These are phyloP conservation scores for Homarus americanus DNA, from an alignment of 1,140 invertebrate genomes.

Conservation along the genomic window DNA sequence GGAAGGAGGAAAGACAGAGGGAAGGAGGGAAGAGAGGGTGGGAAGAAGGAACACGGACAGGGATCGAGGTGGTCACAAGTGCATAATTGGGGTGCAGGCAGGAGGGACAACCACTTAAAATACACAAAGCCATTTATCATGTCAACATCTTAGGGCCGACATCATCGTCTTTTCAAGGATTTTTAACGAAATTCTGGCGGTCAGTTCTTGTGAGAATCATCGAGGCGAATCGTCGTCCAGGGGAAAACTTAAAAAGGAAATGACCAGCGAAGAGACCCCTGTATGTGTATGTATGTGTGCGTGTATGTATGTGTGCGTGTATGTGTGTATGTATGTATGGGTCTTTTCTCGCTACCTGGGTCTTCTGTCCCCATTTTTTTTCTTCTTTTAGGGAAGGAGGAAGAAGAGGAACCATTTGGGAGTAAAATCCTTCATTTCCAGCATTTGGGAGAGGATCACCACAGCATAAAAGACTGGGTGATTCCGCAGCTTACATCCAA, in stretches of 20 bases:
- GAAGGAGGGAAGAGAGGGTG: not conserved
- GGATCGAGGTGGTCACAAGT: constrained; percentile 33
- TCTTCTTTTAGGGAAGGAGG: no score
- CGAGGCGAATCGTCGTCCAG: not conserved
- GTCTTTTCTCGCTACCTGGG: no score
- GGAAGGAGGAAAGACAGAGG: not conserved
- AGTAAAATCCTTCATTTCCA: no score
- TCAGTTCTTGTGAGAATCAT: constrained; percentile 41
- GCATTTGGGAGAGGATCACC: no score
- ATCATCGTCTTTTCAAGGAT: constrained; percentile 50
- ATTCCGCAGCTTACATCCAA: no score
- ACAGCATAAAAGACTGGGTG: no score
- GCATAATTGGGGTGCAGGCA: constrained; percentile 53
- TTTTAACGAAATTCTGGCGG: constrained; percentile 68
- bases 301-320: not conserved
- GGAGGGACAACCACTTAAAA: constrained; percentile 58
- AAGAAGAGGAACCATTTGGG: no score
- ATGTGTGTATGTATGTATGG: not conserved
- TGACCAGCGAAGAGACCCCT: no score
- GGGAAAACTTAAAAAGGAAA: constrained; percentile 25
- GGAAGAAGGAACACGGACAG: not conserved
- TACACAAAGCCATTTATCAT: constrained; percentile 69
- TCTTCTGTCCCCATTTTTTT: no score
- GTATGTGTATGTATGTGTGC: not conserved
- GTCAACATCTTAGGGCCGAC: constrained; percentile 57